Conservation (phyloP, 1,140 invertebrate genomes). For the Drosophila kohkoa region DNA sequence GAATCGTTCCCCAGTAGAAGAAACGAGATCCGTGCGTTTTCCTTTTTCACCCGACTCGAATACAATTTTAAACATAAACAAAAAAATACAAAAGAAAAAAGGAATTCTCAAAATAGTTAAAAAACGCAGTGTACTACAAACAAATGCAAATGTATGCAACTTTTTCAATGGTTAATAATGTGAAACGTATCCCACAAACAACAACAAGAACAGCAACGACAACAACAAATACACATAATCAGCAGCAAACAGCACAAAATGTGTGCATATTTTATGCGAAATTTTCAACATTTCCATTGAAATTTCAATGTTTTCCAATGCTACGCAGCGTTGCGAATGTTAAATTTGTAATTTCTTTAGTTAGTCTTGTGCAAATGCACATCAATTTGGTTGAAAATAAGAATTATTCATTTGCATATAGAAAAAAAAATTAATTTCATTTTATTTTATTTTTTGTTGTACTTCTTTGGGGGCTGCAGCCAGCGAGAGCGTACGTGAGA, state of each 20-base stretch:
- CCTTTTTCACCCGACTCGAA: slow-evolving; percentile 67
- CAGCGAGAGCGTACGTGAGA: slow-evolving; percentile 11
- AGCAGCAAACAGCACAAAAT: slow-evolving; percentile 56
- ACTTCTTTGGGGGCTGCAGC: slow-evolving; percentile 64
- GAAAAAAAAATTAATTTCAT: slow-evolving; percentile 65
- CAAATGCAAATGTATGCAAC: slow-evolving; percentile 52
- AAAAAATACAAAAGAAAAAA: slow-evolving; percentile 55
- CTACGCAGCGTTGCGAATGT: not conserved
- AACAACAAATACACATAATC: slow-evolving; percentile 70
- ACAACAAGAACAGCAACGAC: slow-evolving; percentile 22
- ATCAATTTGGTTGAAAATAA: slow-evolving; percentile 47
- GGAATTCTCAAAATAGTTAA: slow-evolving; percentile 56
- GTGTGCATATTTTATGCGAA: slow-evolving; percentile 74
- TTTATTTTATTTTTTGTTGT: slow-evolving; percentile 56
- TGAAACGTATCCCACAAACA: slow-evolving; percentile 59
- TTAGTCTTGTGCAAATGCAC: slow-evolving; percentile 26
- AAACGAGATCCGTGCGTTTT: slow-evolving; percentile 72
- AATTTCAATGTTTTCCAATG: slow-evolving; percentile 22
- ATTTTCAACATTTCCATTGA: slow-evolving; percentile 39
- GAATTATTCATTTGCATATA: slow-evolving; percentile 63
- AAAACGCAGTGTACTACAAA: slow-evolving; percentile 52
- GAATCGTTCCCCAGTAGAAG: slow-evolving; percentile 66
- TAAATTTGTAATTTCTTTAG: slow-evolving; percentile 15
- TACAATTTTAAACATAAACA: slow-evolving; percentile 55
- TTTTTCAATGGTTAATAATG: slow-evolving; percentile 35